Percentiles rank a stretch among this genome's conserved stretches.
These are phyloP conservation scores for Erethizon dorsatum DNA, from an alignment of 2,797 vertebrate species.

Conservation along the genomic window DNA sequence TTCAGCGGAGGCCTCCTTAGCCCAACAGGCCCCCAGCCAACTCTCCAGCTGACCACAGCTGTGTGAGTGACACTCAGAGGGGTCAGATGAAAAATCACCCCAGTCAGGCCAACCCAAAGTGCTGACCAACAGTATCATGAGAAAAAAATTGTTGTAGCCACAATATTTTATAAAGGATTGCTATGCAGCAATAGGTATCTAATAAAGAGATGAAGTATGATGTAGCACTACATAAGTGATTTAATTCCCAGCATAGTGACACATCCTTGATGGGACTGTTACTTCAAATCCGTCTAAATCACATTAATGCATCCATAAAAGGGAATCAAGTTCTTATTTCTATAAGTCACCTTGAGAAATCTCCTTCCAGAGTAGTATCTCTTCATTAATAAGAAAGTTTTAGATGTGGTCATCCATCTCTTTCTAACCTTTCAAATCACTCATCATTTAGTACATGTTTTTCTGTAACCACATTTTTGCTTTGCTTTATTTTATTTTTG, in stretches of 20 bases:
- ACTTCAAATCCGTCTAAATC: neutral
- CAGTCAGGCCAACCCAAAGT: neutral
- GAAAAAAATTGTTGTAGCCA: neutral
- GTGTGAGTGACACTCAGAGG: neutral
- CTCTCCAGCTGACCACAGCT: neutral
- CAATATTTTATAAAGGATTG: neutral
- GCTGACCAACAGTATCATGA: neutral
- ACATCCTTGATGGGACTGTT: neutral
- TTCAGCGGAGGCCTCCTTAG: neutral
- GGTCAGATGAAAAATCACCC: neutral
- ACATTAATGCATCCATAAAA: neutral
- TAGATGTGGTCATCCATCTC: neutral
- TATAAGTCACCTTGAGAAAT: conserved; percentile 14
- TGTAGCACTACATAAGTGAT: neutral
- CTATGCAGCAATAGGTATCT: neutral
- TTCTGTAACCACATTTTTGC: conserved; percentile 41
- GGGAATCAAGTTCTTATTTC: neutral
- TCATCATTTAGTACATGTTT: neutral
- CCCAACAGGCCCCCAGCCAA: neutral
- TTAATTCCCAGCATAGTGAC: neutral
- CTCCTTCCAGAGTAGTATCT: neutral
- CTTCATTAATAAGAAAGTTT: conserved; percentile 29
- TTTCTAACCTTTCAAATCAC: neutral
- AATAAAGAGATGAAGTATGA: neutral
- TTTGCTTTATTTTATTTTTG: conserved; percentile 26